Percentiles rank a stretch among this genome's conserved stretches.
Evolutionary conservation across 2,113 vertebrate species (phyloP).

Genomic region (Rhea americana): DNA sequence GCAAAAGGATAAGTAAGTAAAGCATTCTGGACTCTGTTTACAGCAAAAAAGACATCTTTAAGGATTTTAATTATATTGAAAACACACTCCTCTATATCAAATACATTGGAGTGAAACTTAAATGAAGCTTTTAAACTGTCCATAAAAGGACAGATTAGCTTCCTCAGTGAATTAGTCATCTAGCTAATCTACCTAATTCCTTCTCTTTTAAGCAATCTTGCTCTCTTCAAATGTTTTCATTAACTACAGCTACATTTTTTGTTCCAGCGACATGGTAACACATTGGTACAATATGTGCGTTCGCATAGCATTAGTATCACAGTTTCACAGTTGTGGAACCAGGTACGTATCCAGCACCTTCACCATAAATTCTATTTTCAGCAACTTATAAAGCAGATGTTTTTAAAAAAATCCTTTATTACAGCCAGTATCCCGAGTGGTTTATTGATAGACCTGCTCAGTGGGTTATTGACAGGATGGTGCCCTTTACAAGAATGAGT

Average conservation of each 20-base stretch:
- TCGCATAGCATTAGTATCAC: background rate
- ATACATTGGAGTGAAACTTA: background rate
- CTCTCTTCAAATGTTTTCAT: background rate
- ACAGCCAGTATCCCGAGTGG: background rate
- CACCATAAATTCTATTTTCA: background rate
- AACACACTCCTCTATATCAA: constrained; percentile 44
- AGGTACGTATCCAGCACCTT: background rate
- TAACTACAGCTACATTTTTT: background rate
- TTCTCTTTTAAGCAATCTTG: background rate
- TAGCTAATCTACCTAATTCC: background rate
- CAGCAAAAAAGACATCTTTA: constrained; percentile 51
- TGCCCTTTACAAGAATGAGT: background rate
- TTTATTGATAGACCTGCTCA: background rate
- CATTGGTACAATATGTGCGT: background rate
- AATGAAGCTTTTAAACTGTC: background rate
- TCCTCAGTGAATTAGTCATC: background rate
- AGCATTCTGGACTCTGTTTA: constrained; percentile 38
- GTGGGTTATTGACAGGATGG: background rate
- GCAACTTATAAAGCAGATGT: background rate
- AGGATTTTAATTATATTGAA: constrained; percentile 34
- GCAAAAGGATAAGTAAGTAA: constrained; percentile 43
- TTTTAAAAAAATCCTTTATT: background rate
- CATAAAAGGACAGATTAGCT: background rate
- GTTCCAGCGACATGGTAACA: background rate
- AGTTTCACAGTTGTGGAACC: background rate